A percentile compares a stretch with the other conserved stretches of the same genome.
These are phyloP conservation scores for Meloe dianella DNA, from an alignment of 2,888 invertebrate species.

Conservation along the genomic window DNA sequence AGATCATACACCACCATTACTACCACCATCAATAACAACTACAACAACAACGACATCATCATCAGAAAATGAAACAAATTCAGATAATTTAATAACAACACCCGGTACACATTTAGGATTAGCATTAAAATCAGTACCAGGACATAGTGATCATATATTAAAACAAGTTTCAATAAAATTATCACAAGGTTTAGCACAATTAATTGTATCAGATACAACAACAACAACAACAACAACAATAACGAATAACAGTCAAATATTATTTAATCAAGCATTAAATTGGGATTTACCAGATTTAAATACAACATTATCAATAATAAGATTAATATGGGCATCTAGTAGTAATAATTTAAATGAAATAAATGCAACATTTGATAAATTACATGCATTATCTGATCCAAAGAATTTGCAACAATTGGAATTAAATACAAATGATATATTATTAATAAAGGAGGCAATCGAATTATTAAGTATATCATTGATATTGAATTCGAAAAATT, in stretches of 20 bases:
- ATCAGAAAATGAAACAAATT: constrained; percentile 52
- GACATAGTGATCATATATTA: constrained; percentile 84
- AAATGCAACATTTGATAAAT: constrained; percentile 65
- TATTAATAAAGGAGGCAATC: constrained; percentile 83
- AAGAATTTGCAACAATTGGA: constrained; percentile 64
- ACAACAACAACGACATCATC: no score
- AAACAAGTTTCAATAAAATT: constrained; percentile 83
- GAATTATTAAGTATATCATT: constrained; percentile 91
- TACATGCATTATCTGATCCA: constrained; percentile 71
- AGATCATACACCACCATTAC: constrained; percentile 55
- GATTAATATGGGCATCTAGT: constrained; percentile 80
- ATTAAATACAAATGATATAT: constrained; percentile 54
- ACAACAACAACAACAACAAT: constrained; percentile 26
- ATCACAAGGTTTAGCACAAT: constrained; percentile 80
- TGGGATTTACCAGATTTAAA: constrained; percentile 76
- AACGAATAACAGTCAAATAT: constrained; percentile 50
- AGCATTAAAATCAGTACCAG: constrained; percentile 83
- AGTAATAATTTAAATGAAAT: constrained; percentile 70
- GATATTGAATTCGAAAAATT: constrained; percentile 84
- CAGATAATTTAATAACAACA: constrained; percentile 54
- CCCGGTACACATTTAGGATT: constrained; percentile 72
- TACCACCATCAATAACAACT: background rate
- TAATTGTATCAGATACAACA: constrained; percentile 54
- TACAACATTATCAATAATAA: constrained; percentile 76
- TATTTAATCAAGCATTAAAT: constrained; percentile 68